Conservation (phyloP, 2,888 invertebrate genomes). For the Stratiomys singularior region DNA sequence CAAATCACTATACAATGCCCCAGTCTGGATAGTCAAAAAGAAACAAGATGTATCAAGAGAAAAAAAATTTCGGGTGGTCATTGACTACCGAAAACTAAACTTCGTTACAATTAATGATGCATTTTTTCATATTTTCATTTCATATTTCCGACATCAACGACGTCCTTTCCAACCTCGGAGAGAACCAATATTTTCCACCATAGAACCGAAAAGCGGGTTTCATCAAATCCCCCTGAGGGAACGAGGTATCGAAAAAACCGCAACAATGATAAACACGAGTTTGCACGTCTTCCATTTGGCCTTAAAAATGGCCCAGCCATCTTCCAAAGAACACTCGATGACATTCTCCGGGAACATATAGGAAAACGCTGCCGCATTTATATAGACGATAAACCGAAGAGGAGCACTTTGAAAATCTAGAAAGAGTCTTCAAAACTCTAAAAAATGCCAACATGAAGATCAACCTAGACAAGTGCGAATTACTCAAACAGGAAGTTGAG, state of each 20-base stretch:
- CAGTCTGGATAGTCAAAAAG: slow-evolving; percentile 50
- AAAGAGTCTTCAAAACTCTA: no score
- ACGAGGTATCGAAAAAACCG: slow-evolving; percentile 41
- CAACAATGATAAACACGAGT: slow-evolving; percentile 50
- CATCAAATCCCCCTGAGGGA: slow-evolving; percentile 47
- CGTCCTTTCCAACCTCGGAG: slow-evolving; percentile 39
- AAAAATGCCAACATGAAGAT: slow-evolving; percentile 23
- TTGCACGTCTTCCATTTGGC: slow-evolving; percentile 46
- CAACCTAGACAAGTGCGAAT: slow-evolving; percentile 30
- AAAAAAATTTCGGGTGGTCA: no score
- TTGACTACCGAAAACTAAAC: no score
- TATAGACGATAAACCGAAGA: slow-evolving; percentile 5
- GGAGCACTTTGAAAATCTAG: slow-evolving; percentile 4
- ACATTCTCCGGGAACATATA: no score
- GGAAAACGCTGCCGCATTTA: no score
- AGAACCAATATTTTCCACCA: slow-evolving; percentile 43
- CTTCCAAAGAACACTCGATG: no score
- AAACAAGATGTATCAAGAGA: slow-evolving; percentile 43
- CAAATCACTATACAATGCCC: slow-evolving; percentile 52
- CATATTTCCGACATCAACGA: slow-evolving; percentile 16
- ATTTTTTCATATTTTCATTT: slow-evolving; percentile 36
- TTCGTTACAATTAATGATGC: no score
- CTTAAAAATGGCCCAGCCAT: no score
- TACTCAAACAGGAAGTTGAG: slow-evolving; percentile 42
- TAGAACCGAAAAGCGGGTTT: slow-evolving; percentile 48